Evolutionary conservation across 2,888 invertebrate genomes (phyloP).

Genomic region (Microctonus brassicae): DNA sequence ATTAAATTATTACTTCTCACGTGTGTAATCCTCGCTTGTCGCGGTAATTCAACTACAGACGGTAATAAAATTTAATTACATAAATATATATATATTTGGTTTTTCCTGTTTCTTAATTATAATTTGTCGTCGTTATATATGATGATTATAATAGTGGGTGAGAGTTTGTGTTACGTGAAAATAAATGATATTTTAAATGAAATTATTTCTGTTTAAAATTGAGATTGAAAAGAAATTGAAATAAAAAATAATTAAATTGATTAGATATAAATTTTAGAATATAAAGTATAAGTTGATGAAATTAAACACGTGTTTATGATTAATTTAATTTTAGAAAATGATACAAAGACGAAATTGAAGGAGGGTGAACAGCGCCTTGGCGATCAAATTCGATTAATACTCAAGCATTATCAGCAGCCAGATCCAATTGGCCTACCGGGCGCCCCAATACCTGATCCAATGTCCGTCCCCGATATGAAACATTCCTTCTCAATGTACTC

Average conservation of each 20-base stretch:
- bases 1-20: constrained; percentile 38
- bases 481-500: constrained; percentile 79
- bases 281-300: too few relatives aligned
- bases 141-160: too few relatives aligned
- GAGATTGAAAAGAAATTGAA: not conserved
- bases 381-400: constrained; percentile 77
- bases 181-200: constrained; percentile 22
- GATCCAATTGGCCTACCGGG: constrained; percentile 87
- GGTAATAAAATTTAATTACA: constrained; percentile 31
- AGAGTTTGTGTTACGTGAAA: too few relatives aligned
- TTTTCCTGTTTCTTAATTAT: not conserved
- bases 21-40: constrained; percentile 38
- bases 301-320: not conserved
- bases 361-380: constrained; percentile 78
- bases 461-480: constrained; percentile 82
- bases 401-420: constrained; percentile 85
- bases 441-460: constrained; percentile 84
- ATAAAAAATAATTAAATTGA: too few relatives aligned
- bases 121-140: constrained; percentile 24
- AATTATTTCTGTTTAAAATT: not conserved
- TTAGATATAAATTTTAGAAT: too few relatives aligned
- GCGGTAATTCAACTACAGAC: constrained; percentile 33
- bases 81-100: not conserved
- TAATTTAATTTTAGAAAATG: constrained; percentile 51
- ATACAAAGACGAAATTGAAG: constrained; percentile 56